Base-by-base conservation (phyloP, 2,888 invertebrate genomes). In the Oscheius sp. region DNA sequence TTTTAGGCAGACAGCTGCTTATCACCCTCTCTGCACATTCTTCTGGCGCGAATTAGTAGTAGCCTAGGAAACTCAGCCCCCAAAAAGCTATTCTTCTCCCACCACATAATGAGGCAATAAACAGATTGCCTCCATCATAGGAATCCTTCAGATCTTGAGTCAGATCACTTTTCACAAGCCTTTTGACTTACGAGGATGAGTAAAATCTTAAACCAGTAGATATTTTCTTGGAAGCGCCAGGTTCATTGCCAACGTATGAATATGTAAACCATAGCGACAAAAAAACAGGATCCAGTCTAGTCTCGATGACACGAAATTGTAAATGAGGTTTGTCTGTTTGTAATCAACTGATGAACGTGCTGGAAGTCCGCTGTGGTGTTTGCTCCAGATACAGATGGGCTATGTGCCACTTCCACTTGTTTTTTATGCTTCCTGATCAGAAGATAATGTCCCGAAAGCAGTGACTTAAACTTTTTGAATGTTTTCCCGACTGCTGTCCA, bases 231-330 rank as follows among this genome's bases (percentile, higher is more conserved):
- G 42, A 42, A 42, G 42, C 63, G n/a, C 32, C 35, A 35, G 35
- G 35, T 60, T 60, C 60, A 63, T 50, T 63, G 47, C 63, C 7
- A 50, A 63, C 63, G 47, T 48, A n/a, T 63, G 63, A 48, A 48
- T 60, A 60, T 60, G 60, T 60, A 60, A 60, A 60, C 60, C 60
- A 60, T 63, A 1, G 48, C 29, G 37, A 47, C 63, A 63, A 63
- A 63, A 63, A 63, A 21, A 62, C 62, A n/a, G 11, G 62, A 48
- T 35, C n/a, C n/a, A 63, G 7, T 47, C 42, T 3, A 42, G 42
- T 3, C 48, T 63, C 48, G 11, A 63, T 48, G 48, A 47, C 42
- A 35, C 9, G 62, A 47, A 50, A 63, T 47, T 47, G 63, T 48
- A 48, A 63, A 63, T 48, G 63, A 63, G 21, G 29, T 63, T 63